A percentile compares a stretch with the other conserved stretches of the same genome.
Evolutionary conservation across 2,797 vertebrate species (phyloP).

Genomic region (Myripristis jacobus): DNA sequence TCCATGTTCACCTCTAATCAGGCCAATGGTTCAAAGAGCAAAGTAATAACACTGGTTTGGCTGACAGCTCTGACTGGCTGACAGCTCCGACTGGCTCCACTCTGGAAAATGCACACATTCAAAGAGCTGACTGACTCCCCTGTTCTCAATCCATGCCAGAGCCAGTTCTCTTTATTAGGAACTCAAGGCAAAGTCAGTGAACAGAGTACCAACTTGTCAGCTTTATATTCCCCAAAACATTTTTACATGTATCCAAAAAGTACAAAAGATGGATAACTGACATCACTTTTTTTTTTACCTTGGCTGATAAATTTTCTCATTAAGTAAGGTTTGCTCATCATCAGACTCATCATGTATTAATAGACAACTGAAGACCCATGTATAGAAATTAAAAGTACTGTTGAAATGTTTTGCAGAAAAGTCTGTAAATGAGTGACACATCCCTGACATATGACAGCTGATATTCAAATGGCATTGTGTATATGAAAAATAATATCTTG

Average conservation of each 20-base stretch:
- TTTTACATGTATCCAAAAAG: background rate
- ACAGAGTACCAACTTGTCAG: background rate
- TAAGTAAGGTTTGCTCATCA: constrained; percentile 6
- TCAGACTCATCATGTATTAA: background rate
- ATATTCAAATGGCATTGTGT: too few species aligned
- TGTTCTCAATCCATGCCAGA: background rate
- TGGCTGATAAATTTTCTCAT: constrained; percentile 5
- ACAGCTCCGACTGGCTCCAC: background rate
- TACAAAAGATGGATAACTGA: background rate
- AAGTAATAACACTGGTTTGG: too few species aligned
- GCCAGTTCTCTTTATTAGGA: constrained; percentile 2
- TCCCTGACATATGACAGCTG: background rate
- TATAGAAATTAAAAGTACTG: constrained; percentile 4
- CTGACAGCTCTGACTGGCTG: too few species aligned
- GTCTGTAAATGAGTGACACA: constrained; percentile 15
- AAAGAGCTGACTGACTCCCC: background rate
- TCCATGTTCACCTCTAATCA: background rate
- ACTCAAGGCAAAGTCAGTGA: constrained; percentile 1
- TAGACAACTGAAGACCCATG: background rate
- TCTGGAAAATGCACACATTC: background rate
- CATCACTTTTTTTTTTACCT: constrained; percentile 1
- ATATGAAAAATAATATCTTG: constrained; percentile 2
- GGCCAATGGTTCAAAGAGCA: background rate
- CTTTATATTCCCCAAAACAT: background rate
- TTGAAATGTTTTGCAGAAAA: constrained; percentile 7